A percentile compares a stretch with the other conserved stretches of the same genome.
Evolutionary conservation across 1,140 invertebrate genomes (phyloP).

Genomic region (Diprion similis): DNA sequence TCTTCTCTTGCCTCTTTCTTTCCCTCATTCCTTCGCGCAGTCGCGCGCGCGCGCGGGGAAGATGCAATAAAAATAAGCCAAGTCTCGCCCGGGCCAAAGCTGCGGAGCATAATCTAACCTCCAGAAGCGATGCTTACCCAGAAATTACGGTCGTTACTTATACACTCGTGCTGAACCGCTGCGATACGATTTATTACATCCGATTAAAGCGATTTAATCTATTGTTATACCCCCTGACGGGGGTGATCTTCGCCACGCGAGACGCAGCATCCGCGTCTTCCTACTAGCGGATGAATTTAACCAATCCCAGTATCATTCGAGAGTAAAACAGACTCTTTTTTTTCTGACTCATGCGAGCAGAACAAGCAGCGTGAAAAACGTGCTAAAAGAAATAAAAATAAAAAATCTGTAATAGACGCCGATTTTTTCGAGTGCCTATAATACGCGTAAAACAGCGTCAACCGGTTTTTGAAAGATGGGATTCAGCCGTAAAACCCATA

Average conservation of each 20-base stretch:
- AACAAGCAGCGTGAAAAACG: too few relatives aligned
- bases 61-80: neutral
- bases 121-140: neutral
- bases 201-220: neutral
- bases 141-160: slow-evolving; percentile 7
- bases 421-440: too few relatives aligned
- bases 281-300: neutral
- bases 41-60: neutral
- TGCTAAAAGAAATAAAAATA: too few relatives aligned
- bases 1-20: neutral
- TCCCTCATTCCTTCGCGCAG: too few relatives aligned
- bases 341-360: too few relatives aligned
- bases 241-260: neutral
- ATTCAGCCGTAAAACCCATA: neutral
- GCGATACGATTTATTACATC: neutral
- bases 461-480: neutral
- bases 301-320: too few relatives aligned
- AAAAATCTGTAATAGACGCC: too few relatives aligned
- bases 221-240: neutral
- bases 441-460: too few relatives aligned
- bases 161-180: neutral
- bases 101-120: neutral
- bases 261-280: neutral
- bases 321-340: too few relatives aligned
- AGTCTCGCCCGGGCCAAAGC: neutral